These are phyloP conservation scores for Pentamera pediparva DNA, from an alignment of 53 echinoderm and acorn worm species.

Conservation along the genomic window DNA sequence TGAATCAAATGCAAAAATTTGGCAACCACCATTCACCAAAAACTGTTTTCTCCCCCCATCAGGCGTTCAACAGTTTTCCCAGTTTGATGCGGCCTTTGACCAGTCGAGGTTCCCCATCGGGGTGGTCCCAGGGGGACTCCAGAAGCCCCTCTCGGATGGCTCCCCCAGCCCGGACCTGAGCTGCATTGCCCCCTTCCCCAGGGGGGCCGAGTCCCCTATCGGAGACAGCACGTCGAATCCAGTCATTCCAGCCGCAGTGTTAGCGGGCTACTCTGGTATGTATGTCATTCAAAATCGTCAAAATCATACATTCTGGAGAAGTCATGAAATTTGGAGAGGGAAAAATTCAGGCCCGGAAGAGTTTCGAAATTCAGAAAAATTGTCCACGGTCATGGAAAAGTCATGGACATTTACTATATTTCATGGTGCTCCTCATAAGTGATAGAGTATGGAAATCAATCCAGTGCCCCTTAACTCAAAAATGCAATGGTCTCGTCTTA, in stretches of 20 bases:
- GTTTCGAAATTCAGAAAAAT: too few species aligned
- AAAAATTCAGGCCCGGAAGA: too few species aligned
- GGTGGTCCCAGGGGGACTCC: conserved; percentile 67
- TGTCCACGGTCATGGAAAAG: too few species aligned
- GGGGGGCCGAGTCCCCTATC: conserved; percentile 59
- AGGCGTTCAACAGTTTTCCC: conserved; percentile 48
- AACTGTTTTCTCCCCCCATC: neutral
- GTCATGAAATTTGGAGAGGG: too few species aligned
- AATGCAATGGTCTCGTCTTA: too few species aligned
- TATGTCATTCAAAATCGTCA: too few species aligned
- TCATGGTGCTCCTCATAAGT: too few species aligned
- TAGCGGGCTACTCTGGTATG: conserved; percentile 96
- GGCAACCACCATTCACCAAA: neutral
- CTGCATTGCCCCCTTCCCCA: conserved; percentile 51
- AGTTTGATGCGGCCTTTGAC: conserved; percentile 64
- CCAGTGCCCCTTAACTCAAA: too few species aligned
- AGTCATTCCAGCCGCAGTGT: conserved; percentile 94
- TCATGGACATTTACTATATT: too few species aligned
- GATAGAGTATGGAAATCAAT: too few species aligned
- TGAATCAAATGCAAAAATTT: neutral
- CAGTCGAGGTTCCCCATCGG: neutral
- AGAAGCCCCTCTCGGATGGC: conserved; percentile 68
- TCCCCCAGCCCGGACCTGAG: conserved; percentile 58
- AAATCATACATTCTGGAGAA: too few species aligned
- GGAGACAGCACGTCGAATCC: conserved; percentile 63